A percentile compares a stretch with the other conserved stretches of the same genome.
phyloP scores from a whole-genome alignment of 1,140 invertebrate species.

The Drosophila equinoxialis region DNA sequence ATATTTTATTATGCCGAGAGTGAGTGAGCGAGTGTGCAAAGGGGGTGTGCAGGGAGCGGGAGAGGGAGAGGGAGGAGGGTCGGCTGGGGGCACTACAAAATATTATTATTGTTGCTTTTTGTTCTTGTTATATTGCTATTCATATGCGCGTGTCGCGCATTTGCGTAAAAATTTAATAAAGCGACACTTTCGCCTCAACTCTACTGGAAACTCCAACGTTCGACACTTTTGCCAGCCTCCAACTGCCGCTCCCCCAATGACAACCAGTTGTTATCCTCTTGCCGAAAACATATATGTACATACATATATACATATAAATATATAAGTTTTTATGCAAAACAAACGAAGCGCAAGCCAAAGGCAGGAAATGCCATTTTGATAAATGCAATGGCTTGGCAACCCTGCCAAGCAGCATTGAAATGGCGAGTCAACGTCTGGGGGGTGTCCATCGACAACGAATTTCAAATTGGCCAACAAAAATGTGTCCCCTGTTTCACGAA shows the following conservation, averaged over 20 bases:
- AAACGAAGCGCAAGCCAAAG: constrained; percentile 21
- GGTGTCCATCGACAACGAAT: constrained; percentile 68
- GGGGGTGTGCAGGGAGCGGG: not conserved
- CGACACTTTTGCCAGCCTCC: constrained; percentile 27
- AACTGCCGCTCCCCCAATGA: not conserved
- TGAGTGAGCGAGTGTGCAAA: not conserved
- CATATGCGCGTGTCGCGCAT: constrained; percentile 73
- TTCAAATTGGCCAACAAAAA: constrained; percentile 54
- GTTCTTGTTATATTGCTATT: constrained; percentile 62
- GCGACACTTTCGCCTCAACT: constrained; percentile 47
- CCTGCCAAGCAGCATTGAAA: constrained; percentile 13
- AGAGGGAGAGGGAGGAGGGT: not conserved
- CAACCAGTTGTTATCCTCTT: constrained; percentile 1
- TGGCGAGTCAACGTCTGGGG: no score
- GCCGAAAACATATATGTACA: constrained; percentile 24
- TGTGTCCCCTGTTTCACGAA: not conserved
- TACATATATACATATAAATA: constrained; percentile 18
- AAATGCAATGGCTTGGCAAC: constrained; percentile 58
- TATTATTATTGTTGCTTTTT: constrained; percentile 23
- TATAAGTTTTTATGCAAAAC: constrained; percentile 18
- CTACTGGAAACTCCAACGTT: constrained; percentile 39
- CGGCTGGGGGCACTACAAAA: not conserved
- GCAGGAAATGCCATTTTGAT: constrained; percentile 73
- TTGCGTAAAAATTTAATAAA: constrained; percentile 82
- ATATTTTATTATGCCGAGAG: constrained; percentile 20